Evolutionary conservation across 1,140 invertebrate genomes (phyloP).

Genomic region (Ladona fulva): DNA sequence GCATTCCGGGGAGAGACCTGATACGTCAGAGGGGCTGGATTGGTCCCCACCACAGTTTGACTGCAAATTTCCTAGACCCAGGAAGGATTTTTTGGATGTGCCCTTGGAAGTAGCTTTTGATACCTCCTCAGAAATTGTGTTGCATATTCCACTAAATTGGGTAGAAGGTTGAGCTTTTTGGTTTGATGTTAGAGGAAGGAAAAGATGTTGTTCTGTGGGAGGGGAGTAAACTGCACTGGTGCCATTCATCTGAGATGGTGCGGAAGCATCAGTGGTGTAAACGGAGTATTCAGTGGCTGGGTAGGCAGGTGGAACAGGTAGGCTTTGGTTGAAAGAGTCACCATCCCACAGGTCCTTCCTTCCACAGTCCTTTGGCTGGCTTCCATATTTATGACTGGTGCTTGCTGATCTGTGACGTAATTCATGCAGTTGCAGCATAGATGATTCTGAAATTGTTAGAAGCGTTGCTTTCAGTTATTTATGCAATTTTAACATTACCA

Average conservation of each 20-base stretch:
- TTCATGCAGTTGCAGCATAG: constrained; percentile 11
- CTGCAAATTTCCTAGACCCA: neutral
- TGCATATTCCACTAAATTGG: neutral
- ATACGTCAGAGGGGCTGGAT: constrained; percentile 12
- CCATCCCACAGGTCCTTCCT: neutral
- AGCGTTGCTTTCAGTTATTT: too few species aligned
- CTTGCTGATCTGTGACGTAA: neutral
- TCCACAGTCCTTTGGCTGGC: constrained; percentile 21
- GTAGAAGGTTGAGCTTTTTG: neutral
- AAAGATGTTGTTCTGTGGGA: neutral
- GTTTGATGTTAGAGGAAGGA: neutral
- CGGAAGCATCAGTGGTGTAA: constrained; percentile 22
- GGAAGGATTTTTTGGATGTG: neutral
- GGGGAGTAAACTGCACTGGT: neutral
- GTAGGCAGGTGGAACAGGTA: constrained; percentile 27
- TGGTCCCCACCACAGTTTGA: neutral
- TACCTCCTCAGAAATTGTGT: constrained; percentile 12
- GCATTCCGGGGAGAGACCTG: constrained; percentile 25
- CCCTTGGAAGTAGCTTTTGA: constrained; percentile 2
- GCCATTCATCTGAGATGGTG: neutral
- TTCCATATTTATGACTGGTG: constrained; percentile 28
- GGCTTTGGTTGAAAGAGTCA: constrained; percentile 20
- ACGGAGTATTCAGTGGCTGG: constrained; percentile 28
- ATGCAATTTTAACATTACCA: too few species aligned
- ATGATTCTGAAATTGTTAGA: constrained; percentile 1